Percentiles rank a stretch among this genome's conserved stretches.
phyloP scores from a whole-genome alignment of 2,113 vertebrate species.

The Rutilus rutilus region DNA sequence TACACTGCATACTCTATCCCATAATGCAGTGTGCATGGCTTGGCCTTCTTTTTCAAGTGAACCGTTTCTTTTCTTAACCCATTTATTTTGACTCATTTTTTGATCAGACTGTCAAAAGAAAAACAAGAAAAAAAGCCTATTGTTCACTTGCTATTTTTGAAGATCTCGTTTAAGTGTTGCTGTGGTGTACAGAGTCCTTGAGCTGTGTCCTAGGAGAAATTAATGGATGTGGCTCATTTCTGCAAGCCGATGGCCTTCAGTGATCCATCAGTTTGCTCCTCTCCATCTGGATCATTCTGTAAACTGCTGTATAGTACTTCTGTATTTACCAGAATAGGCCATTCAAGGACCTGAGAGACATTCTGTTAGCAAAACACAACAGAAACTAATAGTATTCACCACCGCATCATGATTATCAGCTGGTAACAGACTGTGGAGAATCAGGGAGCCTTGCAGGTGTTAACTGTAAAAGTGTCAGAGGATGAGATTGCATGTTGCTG shows the following conservation, averaged over 20 bases:
- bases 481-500: slow-evolving; percentile 45
- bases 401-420: neutral
- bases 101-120: neutral
- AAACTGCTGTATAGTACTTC: neutral
- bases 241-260: neutral
- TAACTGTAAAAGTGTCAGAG: slow-evolving; percentile 41
- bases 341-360: neutral
- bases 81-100: neutral
- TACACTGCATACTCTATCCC: neutral
- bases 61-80: neutral
- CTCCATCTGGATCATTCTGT: neutral
- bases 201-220: neutral
- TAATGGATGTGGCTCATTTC: neutral
- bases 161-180: neutral
- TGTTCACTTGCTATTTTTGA: neutral
- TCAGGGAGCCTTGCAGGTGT: neutral
- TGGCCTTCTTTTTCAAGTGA: neutral
- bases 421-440: neutral
- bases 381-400: neutral
- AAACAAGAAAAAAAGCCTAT: neutral
- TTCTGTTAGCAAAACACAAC: neutral
- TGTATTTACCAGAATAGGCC: neutral
- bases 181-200: neutral
- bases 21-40: neutral
- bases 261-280: neutral